phyloP scores from a whole-genome alignment of 2,113 vertebrate species.

The Xiphophorus maculatus region DNA sequence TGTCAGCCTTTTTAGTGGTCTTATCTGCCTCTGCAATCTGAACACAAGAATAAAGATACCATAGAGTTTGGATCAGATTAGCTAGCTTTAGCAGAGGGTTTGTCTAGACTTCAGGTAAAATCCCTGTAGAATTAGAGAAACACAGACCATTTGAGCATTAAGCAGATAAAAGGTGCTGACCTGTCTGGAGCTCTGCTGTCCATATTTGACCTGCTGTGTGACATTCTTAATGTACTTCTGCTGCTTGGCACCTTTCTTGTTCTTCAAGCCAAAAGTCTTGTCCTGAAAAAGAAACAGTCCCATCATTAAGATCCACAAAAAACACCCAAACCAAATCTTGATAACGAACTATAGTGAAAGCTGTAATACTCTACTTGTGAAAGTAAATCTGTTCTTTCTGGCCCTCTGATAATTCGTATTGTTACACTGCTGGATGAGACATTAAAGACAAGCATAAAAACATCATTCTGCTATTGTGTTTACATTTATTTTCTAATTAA shows the following conservation, averaged over 20 bases:
- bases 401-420: too few relatives aligned
- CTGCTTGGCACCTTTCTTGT: conserved; percentile 98
- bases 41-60: not conserved
- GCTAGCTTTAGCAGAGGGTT: not conserved
- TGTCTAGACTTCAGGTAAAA: not conserved
- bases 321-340: too few relatives aligned
- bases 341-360: too few relatives aligned
- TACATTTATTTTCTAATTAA: too few relatives aligned
- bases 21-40: conserved; percentile 79
- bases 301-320: too few relatives aligned
- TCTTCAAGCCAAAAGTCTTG: conserved; percentile 98
- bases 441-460: too few relatives aligned
- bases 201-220: conserved; percentile 95
- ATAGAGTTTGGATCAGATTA: not conserved
- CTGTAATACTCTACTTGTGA: too few relatives aligned
- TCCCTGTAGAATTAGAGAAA: not conserved
- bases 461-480: too few relatives aligned
- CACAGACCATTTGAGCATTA: not conserved
- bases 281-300: conserved; percentile 78
- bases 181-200: conserved; percentile 89
- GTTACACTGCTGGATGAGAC: too few relatives aligned
- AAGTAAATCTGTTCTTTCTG: too few relatives aligned
- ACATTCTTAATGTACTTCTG: conserved; percentile 99
- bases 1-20: conserved; percentile 89
- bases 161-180: conserved; percentile 57